phyloP scores from a whole-genome alignment of 2,797 vertebrate species.

The Gadopsis bispinosus region DNA sequence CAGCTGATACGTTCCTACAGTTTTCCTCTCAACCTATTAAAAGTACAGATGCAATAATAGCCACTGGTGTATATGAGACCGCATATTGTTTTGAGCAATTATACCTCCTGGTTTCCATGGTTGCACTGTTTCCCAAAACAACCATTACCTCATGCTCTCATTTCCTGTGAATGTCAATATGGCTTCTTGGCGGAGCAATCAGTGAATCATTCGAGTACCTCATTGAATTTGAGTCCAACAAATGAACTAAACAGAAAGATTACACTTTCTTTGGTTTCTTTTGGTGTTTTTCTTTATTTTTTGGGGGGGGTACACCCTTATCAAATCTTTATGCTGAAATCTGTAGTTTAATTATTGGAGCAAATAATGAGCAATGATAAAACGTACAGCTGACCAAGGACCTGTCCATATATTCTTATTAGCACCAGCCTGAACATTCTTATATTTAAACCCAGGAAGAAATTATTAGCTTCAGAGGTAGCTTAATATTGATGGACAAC shows the following conservation, averaged over 20 bases:
- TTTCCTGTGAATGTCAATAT: conserved; percentile 56
- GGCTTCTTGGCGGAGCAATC: conserved; percentile 44
- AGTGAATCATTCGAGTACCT: conserved; percentile 33
- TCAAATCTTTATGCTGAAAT: conserved; percentile 23
- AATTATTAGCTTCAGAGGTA: conserved; percentile 53
- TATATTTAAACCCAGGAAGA: conserved; percentile 45
- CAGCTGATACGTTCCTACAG: background rate
- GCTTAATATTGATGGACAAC: conserved; percentile 56
- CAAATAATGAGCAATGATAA: conserved; percentile 33
- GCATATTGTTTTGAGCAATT: conserved; percentile 47
- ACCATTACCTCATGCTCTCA: conserved; percentile 49
- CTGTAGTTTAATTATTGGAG: conserved; percentile 41
- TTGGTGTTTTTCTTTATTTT: background rate
- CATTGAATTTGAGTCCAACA: conserved; percentile 42
- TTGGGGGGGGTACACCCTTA: background rate
- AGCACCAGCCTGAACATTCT: conserved; percentile 12
- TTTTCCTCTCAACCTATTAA: conserved; percentile 29
- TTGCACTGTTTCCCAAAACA: conserved; percentile 50
- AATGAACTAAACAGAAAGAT: conserved; percentile 46
- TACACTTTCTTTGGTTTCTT: conserved; percentile 6
- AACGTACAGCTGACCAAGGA: conserved; percentile 7
- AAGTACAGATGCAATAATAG: conserved; percentile 30
- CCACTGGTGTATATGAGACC: conserved; percentile 10
- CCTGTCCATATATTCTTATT: conserved; percentile 40
- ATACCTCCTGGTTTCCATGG: conserved; percentile 41